Evolutionary conservation across 2,888 invertebrate species (phyloP).

Genomic region (Toxonevra muliebris): DNA sequence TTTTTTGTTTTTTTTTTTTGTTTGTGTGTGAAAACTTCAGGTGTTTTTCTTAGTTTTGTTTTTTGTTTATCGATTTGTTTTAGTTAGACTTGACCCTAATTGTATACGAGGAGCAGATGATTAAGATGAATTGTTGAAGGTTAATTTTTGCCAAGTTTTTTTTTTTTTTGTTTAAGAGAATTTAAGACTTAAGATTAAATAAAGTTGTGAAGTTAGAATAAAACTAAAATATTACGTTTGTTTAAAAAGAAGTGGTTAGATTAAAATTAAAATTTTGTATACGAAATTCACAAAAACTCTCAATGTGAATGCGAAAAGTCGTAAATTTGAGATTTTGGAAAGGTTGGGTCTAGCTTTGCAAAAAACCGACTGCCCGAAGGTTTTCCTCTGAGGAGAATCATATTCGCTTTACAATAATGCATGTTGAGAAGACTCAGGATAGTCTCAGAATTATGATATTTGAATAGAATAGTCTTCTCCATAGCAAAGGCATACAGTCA

Average conservation of each 20-base stretch:
- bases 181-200: slow-evolving; percentile 30
- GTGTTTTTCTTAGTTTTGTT: slow-evolving; percentile 52
- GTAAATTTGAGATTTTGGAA: not conserved
- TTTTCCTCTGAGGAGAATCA: too few species aligned
- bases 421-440: too few species aligned
- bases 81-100: slow-evolving; percentile 55
- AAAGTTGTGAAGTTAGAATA: slow-evolving; percentile 47
- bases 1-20: not conserved
- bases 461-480: too few species aligned
- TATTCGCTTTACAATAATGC: too few species aligned
- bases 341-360: too few species aligned
- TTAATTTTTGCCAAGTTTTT: slow-evolving; percentile 20
- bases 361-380: too few species aligned
- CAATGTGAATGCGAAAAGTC: too few species aligned
- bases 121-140: slow-evolving; percentile 26
- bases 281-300: too few species aligned
- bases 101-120: slow-evolving; percentile 28
- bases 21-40: slow-evolving; percentile 22
- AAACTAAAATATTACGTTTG: slow-evolving; percentile 19
- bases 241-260: slow-evolving; percentile 6
- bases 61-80: slow-evolving; percentile 29
- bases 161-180: not conserved
- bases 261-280: too few species aligned
- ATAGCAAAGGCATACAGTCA: too few species aligned
- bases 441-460: too few species aligned